These are phyloP conservation scores for Xenus cinereus DNA, from an alignment of 2,113 vertebrate species.

Conservation along the genomic window DNA sequence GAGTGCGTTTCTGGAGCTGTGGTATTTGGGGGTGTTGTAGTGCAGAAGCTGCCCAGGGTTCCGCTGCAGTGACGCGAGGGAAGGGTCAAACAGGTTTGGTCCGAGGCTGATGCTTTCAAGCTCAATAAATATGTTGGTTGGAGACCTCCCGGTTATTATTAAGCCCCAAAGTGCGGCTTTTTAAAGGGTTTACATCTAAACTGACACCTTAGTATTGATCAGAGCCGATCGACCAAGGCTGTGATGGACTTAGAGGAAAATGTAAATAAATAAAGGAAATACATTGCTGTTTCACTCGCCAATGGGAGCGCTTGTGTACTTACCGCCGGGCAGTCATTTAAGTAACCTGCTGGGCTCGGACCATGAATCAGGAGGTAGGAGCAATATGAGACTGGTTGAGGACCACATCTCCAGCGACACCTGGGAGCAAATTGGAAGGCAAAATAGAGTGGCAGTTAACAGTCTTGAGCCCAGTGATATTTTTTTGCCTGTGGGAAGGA, in stretches of 20 bases:
- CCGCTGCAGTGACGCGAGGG: background rate
- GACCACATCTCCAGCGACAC: background rate
- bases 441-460: background rate
- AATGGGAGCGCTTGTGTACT: background rate
- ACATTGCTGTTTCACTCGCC: background rate
- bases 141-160: background rate
- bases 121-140: background rate
- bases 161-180: slow-evolving; percentile 7
- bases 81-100: background rate
- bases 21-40: background rate
- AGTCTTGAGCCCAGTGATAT: background rate
- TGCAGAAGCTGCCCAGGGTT: background rate
- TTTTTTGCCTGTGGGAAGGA: background rate
- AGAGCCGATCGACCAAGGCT: background rate
- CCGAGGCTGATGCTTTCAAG: background rate
- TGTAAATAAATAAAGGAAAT: background rate
- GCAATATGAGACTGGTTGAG: background rate
- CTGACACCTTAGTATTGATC: slow-evolving; percentile 17
- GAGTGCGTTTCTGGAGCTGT: background rate
- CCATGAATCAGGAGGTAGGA: background rate
- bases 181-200: background rate
- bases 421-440: background rate
- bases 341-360: background rate
- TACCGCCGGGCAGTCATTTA: background rate
- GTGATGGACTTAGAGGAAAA: slow-evolving; percentile 4